Base-by-base conservation (phyloP, 2,888 invertebrate genomes). In the Andrena fulva region DNA sequence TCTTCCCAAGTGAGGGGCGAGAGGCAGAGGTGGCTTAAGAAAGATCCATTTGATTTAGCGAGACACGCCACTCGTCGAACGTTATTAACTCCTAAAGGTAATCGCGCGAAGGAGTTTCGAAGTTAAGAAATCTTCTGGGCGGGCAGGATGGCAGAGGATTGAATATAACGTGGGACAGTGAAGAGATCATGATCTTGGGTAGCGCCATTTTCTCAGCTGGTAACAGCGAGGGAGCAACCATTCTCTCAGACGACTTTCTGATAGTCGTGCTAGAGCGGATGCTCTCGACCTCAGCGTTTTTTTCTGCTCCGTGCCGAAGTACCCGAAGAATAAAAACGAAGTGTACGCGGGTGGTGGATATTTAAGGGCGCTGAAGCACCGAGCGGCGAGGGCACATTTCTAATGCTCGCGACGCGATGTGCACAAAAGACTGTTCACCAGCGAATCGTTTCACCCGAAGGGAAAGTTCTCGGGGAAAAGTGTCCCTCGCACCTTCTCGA, bases 261-360 rank as follows among this genome's bases (percentile, higher is more conserved):
- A 75, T 84, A 69, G 72, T 67, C 60, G 80, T 68, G 70, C 80
- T 84, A 80, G 77, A 74, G 72, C 77, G 77, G 68, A 84, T 84
- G 74, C 84, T 75, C 85, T 80, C 85, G 85, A 84, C 84, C 85
- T 84, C 74, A 54, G 52, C 76, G 73, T 31, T 77, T 84, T 70
- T 71, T 84, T 75, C 79, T 54, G 68, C 72, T 85, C 12, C 77
- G 84, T 81, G 85, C 77, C 79, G 66, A 84, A 77, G 81, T 81
- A 77, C 73, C 85, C 67, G 71, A 74, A 84, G 75, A 85, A 84
- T 84, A 73, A 81, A 77, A 77, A 85, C 81, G 85, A 84, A 80
- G 81, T 73, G 71, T 59, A 76, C 81, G 72, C 85, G 70, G 24
- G 63, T 73, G 42, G 70, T 74, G 77, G 71, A 71, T 84, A 74